Evolutionary conservation across 2,113 vertebrate genomes (phyloP).

Genomic region (Toxotes jaculatrix): DNA sequence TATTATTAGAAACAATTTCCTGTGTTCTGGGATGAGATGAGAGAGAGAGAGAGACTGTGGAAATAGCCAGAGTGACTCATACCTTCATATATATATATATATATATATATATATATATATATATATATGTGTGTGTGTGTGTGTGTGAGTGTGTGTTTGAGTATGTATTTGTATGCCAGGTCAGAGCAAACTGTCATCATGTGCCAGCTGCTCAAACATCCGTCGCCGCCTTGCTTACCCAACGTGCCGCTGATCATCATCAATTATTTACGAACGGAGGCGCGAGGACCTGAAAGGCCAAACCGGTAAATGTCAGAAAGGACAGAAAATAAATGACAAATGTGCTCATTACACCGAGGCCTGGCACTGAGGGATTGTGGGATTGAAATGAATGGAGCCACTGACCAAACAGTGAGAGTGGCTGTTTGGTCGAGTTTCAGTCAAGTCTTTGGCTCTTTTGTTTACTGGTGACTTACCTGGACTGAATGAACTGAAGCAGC

Average conservation of each 20-base stretch:
- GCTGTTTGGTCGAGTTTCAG: too few species aligned
- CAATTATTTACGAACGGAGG: constrained; percentile 78
- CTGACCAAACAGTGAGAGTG: not conserved
- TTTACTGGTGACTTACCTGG: not conserved
- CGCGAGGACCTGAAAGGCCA: constrained; percentile 70
- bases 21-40: constrained; percentile 29
- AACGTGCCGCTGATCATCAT: constrained; percentile 61
- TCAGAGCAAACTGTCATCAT: constrained; percentile 45
- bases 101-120: not conserved
- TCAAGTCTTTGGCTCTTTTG: not conserved
- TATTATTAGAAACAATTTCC: constrained; percentile 77
- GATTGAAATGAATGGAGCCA: constrained; percentile 51
- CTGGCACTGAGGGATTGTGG: constrained; percentile 47
- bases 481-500: too few species aligned
- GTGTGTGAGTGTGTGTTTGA: constrained; percentile 20
- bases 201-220: constrained; percentile 64
- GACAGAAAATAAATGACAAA: constrained; percentile 80
- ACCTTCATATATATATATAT: constrained; percentile 15
- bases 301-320: constrained; percentile 80
- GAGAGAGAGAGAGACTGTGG: constrained; percentile 22
- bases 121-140: constrained; percentile 15
- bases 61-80: constrained; percentile 72
- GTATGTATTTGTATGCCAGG: constrained; percentile 49
- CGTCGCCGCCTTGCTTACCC: constrained; percentile 48
- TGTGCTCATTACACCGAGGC: constrained; percentile 58